Percentiles rank a stretch among this genome's conserved stretches.
Conservation (phyloP, 2,888 invertebrate species). For the Leucozona laternaria region DNA sequence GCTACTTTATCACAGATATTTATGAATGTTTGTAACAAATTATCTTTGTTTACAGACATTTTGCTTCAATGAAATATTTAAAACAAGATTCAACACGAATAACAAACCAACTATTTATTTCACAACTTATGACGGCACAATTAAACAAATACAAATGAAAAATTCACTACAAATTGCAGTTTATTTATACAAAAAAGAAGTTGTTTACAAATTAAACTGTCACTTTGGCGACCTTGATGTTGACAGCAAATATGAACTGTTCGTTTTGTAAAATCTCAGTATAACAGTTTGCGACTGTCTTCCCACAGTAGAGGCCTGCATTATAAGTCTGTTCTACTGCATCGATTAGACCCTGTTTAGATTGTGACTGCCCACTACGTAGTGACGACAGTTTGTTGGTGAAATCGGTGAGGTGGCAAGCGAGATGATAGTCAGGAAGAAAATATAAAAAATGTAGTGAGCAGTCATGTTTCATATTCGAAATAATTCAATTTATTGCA, state of each 20-base stretch:
- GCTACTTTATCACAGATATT: conserved; percentile 91
- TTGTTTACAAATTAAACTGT: conserved; percentile 15
- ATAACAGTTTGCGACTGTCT: background rate
- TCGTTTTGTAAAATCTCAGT: background rate
- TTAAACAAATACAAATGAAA: background rate
- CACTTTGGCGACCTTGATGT: conserved; percentile 4
- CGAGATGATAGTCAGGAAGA: too few relatives aligned
- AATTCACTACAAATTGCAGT: background rate
- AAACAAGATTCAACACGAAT: background rate
- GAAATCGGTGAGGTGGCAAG: too few relatives aligned
- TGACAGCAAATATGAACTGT: conserved; percentile 80
- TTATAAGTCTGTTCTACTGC: too few relatives aligned
- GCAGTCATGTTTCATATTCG: too few relatives aligned
- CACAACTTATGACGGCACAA: background rate
- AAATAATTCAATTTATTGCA: too few relatives aligned
- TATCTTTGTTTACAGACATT: conserved; percentile 85
- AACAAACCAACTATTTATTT: conserved; percentile 36
- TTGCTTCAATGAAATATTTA: background rate
- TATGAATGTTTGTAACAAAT: conserved; percentile 91
- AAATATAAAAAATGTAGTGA: too few relatives aligned
- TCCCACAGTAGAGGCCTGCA: background rate
- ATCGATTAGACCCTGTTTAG: too few relatives aligned
- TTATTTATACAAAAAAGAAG: too few relatives aligned
- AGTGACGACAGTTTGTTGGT: too few relatives aligned
- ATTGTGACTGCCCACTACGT: too few relatives aligned